Percentiles rank a stretch among this genome's conserved stretches.
Evolutionary conservation across 1,140 invertebrate genomes (phyloP).

Genomic region (Sarcophaga peregrina): DNA sequence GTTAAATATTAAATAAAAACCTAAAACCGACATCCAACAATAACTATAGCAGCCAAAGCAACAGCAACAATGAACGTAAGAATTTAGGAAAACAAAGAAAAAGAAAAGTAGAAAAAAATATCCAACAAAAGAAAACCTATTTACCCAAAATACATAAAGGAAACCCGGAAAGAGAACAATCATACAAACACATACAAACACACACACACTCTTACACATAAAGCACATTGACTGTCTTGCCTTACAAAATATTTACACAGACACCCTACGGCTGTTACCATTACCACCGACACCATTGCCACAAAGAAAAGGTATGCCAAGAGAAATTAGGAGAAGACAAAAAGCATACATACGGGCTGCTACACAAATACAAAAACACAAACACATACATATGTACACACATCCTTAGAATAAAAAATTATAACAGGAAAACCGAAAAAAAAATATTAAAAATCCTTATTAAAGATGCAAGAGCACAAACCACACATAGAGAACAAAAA

Average conservation of each 20-base stretch:
- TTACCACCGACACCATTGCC: neutral
- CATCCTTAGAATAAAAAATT: neutral
- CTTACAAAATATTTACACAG: neutral
- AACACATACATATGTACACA: neutral
- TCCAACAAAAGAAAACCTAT: neutral
- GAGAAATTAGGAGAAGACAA: neutral
- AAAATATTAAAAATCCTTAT: neutral
- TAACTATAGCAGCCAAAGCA: neutral
- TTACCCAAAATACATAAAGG: neutral
- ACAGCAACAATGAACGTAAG: neutral
- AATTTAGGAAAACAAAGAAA: neutral
- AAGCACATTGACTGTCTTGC: too few relatives aligned
- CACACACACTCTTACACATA: too few relatives aligned
- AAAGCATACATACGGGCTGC: neutral
- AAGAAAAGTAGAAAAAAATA: neutral
- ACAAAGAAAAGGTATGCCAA: neutral
- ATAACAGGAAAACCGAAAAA: too few relatives aligned
- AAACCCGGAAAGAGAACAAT: neutral
- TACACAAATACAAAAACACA: neutral
- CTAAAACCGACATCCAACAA: neutral
- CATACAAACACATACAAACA: neutral
- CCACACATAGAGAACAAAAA: conserved; percentile 13
- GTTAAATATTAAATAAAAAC: conserved; percentile 30
- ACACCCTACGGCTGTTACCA: neutral
- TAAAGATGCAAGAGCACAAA: conserved; percentile 30